Conservation (phyloP, 2,797 vertebrate species). For the Danio albolineatus region DNA sequence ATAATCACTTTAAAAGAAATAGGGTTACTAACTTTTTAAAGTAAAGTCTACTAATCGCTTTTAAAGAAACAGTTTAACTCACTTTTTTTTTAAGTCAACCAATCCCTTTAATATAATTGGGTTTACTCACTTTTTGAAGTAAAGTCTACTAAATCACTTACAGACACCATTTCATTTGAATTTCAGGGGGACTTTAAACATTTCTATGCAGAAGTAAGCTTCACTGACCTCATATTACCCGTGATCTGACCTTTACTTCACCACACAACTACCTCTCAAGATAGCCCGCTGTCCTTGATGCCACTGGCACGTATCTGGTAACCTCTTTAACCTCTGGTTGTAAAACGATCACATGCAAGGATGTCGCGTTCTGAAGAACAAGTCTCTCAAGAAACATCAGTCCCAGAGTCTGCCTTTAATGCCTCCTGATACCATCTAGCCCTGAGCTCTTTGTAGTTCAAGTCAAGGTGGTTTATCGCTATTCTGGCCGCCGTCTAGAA, state of each 20-base stretch:
- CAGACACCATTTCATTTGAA: too few relatives aligned
- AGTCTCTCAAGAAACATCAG: slow-evolving; percentile 24
- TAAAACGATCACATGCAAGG: slow-evolving; percentile 29
- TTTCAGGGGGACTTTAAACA: not conserved
- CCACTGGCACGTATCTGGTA: slow-evolving; percentile 13
- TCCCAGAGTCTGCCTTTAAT: slow-evolving; percentile 21
- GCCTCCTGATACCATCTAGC: slow-evolving; percentile 49
- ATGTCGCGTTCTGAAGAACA: slow-evolving; percentile 15
- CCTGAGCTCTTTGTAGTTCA: slow-evolving; percentile 33
- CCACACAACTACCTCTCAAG: not conserved
- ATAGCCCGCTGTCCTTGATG: not conserved
- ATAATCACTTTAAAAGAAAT: too few relatives aligned
- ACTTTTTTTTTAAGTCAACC: too few relatives aligned
- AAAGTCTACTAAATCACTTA: too few relatives aligned
- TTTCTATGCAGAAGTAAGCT: not conserved
- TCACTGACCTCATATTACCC: not conserved
- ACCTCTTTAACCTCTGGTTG: slow-evolving; percentile 19
- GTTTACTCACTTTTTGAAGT: too few relatives aligned
- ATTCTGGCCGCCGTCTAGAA: slow-evolving; percentile 29
- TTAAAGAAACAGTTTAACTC: too few relatives aligned
- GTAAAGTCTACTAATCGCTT: too few relatives aligned
- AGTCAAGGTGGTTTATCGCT: slow-evolving; percentile 58
- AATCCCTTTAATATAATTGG: too few relatives aligned
- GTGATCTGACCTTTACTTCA: not conserved
- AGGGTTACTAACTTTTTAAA: too few relatives aligned